Conservation (phyloP, 2,797 vertebrate species). For the Sorex maritimensis region DNA sequence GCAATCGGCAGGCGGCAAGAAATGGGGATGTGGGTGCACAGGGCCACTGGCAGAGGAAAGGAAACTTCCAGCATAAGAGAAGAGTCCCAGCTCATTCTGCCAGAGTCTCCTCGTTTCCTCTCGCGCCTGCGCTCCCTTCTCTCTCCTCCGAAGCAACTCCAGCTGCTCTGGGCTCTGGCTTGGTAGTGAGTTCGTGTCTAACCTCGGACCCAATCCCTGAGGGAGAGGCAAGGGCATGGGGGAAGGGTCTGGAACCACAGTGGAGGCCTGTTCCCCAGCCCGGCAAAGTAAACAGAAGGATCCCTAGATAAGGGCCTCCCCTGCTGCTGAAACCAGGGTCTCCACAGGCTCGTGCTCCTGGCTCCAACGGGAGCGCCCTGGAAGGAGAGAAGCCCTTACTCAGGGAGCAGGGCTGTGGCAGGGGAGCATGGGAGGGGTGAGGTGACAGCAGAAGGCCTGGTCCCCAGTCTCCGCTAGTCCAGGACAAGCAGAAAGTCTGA, state of each 20-base stretch:
- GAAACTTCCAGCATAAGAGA: slow-evolving; percentile 8
- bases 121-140: slow-evolving; percentile 1
- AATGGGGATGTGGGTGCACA: slow-evolving; percentile 41
- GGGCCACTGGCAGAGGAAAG: slow-evolving; percentile 3
- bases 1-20: slow-evolving; percentile 50
- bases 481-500: slow-evolving; percentile 38
- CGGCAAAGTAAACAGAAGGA: slow-evolving; percentile 56
- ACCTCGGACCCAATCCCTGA: background rate
- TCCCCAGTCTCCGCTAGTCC: slow-evolving; percentile 49
- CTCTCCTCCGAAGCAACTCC: slow-evolving; percentile 68
- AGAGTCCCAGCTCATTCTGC: background rate
- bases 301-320: slow-evolving; percentile 41
- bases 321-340: slow-evolving; percentile 40
- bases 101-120: slow-evolving; percentile 53
- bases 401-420: slow-evolving; percentile 36
- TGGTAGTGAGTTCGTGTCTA: slow-evolving; percentile 18
- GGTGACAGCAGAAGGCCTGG: slow-evolving; percentile 8
- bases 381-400: background rate
- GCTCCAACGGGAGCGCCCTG: slow-evolving; percentile 42
- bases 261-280: slow-evolving; percentile 76
- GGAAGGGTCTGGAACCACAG: slow-evolving; percentile 20
- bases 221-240: background rate
- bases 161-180: slow-evolving; percentile 77
- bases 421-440: background rate
- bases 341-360: slow-evolving; percentile 59